Evolutionary conservation across 2,797 vertebrate genomes (phyloP).

Genomic region (Notolepis coatsorum): DNA sequence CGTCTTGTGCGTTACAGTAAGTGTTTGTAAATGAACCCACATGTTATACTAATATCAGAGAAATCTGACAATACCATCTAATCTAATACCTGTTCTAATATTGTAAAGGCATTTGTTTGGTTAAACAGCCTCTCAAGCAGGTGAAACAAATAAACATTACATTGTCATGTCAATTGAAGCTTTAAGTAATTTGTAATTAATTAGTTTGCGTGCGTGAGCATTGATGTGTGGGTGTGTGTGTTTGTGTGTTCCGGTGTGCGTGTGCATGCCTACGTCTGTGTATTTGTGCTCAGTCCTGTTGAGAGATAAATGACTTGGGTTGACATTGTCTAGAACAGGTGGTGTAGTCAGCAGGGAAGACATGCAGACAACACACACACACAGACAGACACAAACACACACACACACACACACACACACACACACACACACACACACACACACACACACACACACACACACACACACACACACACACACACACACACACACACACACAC

Average conservation of each 20-base stretch:
- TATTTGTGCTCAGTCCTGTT: slow-evolving; percentile 59
- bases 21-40: no score
- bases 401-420: slow-evolving; percentile 24
- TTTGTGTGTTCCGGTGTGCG: slow-evolving; percentile 34
- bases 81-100: no score
- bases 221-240: slow-evolving; percentile 11
- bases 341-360: slow-evolving; percentile 81
- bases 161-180: slow-evolving; percentile 42
- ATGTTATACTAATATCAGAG: no score
- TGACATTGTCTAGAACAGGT: slow-evolving; percentile 84
- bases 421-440: slow-evolving; percentile 20
- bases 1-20: no score
- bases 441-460: slow-evolving; percentile 21
- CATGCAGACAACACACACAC: slow-evolving; percentile 43
- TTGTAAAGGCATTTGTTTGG: slow-evolving; percentile 2
- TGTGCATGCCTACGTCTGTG: not conserved
- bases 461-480: not conserved
- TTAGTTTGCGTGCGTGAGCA: slow-evolving; percentile 30
- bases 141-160: no score
- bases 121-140: slow-evolving; percentile 15
- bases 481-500: slow-evolving; percentile 18
- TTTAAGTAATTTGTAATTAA: slow-evolving; percentile 52
- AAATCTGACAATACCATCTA: no score
- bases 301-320: slow-evolving; percentile 84
- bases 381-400: slow-evolving; percentile 12